These are phyloP conservation scores for Sarcophilus harrisii DNA, from an alignment of 2,797 vertebrate species.

Conservation along the genomic window DNA sequence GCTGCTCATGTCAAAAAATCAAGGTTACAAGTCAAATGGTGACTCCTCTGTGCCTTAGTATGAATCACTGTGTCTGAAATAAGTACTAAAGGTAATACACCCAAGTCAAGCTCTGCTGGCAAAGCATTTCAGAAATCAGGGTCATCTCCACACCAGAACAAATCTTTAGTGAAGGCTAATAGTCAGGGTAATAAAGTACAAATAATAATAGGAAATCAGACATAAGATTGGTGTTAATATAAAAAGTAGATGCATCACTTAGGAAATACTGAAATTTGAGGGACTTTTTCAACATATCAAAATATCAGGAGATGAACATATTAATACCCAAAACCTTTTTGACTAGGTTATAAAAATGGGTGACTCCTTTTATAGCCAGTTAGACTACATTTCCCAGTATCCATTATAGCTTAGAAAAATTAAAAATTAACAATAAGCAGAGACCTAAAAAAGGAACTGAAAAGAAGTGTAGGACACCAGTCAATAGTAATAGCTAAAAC, in stretches of 20 bases:
- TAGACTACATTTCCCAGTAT: background rate
- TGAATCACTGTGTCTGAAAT: background rate
- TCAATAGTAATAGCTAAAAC: background rate
- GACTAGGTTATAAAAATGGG: slow-evolving; percentile 7
- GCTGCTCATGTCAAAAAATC: background rate
- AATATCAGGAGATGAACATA: background rate
- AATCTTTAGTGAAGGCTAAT: background rate
- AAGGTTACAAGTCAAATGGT: background rate
- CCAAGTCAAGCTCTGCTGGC: background rate
- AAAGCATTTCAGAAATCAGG: background rate
- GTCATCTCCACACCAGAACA: background rate
- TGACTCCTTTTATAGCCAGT: slow-evolving; percentile 17
- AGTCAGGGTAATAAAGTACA: background rate
- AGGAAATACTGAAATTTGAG: background rate
- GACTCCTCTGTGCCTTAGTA: background rate
- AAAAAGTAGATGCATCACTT: background rate
- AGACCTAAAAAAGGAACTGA: background rate
- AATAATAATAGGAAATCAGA: background rate
- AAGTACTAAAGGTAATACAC: background rate
- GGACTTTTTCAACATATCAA: background rate
- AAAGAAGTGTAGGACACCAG: background rate
- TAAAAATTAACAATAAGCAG: background rate
- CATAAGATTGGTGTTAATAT: background rate
- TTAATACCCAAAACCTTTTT: background rate
- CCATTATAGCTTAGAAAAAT: background rate